Conservation (phyloP, 2,797 vertebrate genomes). For the Coendou prehensilis region DNA sequence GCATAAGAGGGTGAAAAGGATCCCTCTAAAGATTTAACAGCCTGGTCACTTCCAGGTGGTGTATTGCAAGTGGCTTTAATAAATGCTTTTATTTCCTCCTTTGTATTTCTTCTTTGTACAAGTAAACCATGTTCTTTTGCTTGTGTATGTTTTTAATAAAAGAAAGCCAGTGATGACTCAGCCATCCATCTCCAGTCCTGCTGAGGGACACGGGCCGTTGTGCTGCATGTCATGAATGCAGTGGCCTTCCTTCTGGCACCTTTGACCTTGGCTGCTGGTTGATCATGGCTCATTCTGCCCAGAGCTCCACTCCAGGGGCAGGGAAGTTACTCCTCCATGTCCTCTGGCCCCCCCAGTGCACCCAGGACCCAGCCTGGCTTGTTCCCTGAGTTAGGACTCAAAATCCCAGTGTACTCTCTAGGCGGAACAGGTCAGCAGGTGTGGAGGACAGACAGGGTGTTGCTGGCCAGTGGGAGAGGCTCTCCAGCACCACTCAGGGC, state of each 20-base stretch:
- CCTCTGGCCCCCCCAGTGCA: background rate
- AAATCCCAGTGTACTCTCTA: background rate
- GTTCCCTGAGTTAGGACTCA: background rate
- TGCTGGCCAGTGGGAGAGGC: background rate
- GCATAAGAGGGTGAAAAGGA: background rate
- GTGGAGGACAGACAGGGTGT: background rate
- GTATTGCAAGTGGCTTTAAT: constrained; percentile 15
- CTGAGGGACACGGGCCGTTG: background rate
- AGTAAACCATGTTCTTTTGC: constrained; percentile 30
- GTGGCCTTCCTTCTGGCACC: background rate
- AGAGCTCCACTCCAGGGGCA: background rate
- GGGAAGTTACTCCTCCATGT: background rate
- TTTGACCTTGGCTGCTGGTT: background rate
- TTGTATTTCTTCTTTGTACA: constrained; percentile 59
- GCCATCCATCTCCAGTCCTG: background rate
- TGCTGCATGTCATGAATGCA: fast-evolving
- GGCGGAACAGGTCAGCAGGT: background rate
- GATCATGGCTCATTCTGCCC: background rate
- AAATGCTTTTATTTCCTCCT: constrained; percentile 58
- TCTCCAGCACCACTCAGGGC: background rate
- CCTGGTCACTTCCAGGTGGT: background rate
- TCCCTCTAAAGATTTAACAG: background rate
- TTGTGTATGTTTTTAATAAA: constrained; percentile 62
- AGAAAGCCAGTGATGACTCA: constrained; percentile 38
- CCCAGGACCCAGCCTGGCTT: background rate